A percentile compares a stretch with the other conserved stretches of the same genome.
phyloP scores from a whole-genome alignment of 1,140 invertebrate genomes.

The Lepidurus packardi region DNA sequence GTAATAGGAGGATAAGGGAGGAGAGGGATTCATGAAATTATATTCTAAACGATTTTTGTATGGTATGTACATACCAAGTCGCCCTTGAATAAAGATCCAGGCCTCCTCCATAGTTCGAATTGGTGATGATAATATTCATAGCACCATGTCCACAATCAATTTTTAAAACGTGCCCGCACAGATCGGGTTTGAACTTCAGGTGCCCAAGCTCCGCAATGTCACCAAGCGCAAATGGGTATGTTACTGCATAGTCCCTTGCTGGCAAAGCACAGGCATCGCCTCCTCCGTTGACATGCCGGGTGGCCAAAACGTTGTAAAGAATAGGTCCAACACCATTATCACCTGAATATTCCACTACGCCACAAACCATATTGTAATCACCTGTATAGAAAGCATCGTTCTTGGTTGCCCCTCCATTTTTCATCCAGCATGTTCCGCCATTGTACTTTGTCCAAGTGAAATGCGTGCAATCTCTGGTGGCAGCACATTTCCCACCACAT shows the following conservation, averaged over 20 bases:
- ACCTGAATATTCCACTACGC: neutral
- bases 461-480: neutral
- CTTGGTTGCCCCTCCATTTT: neutral
- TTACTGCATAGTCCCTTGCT: neutral
- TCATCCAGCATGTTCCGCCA: neutral
- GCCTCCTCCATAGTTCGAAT: neutral
- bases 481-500: neutral
- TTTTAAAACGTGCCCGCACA: neutral
- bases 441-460: neutral
- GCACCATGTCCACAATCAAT: conserved; percentile 13
- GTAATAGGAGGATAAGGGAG: too few relatives aligned
- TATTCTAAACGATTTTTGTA: too few relatives aligned
- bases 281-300: neutral
- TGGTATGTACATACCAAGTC: too few relatives aligned
- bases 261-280: conserved; percentile 14
- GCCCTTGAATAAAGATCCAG: too few relatives aligned
- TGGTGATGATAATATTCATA: neutral
- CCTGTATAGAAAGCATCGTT: neutral
- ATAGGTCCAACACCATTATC: neutral
- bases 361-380: neutral
- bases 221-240: neutral
- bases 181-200: neutral
- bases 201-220: neutral
- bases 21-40: too few relatives aligned
- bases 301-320: neutral